A percentile compares a stretch with the other conserved stretches of the same genome.
Conservation (phyloP, 2,888 invertebrate genomes). For the Apamea monoglypha region DNA sequence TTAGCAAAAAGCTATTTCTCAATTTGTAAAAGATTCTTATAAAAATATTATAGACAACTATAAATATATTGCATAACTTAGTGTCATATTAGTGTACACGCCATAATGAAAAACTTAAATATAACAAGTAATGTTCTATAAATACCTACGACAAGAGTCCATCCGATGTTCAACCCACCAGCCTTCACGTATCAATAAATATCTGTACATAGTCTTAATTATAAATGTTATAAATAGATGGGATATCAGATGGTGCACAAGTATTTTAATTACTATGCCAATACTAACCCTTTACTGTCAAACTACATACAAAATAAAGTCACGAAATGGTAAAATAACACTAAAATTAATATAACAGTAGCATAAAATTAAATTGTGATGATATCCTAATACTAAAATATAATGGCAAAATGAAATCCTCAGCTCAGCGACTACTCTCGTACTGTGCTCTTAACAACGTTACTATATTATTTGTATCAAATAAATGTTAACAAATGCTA, state of each 20-base stretch:
- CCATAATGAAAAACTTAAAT: slow-evolving; percentile 79
- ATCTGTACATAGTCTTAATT: slow-evolving; percentile 85
- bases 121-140: slow-evolving; percentile 78
- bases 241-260: slow-evolving; percentile 68
- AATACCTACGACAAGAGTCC: slow-evolving; percentile 74
- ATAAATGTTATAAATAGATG: slow-evolving; percentile 71
- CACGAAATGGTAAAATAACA: slow-evolving; percentile 67
- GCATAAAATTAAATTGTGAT: slow-evolving; percentile 78
- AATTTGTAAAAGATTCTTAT: slow-evolving; percentile 80
- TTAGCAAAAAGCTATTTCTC: slow-evolving; percentile 75
- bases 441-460: slow-evolving; percentile 74
- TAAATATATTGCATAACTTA: slow-evolving; percentile 84
- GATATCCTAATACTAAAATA: slow-evolving; percentile 73
- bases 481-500: slow-evolving; percentile 62
- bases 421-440: slow-evolving; percentile 67
- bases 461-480: slow-evolving; percentile 64
- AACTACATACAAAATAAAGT: slow-evolving; percentile 66
- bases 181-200: slow-evolving; percentile 83
- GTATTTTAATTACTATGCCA: slow-evolving; percentile 55
- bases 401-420: slow-evolving; percentile 78
- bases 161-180: slow-evolving; percentile 79
- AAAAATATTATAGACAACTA: slow-evolving; percentile 84
- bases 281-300: slow-evolving; percentile 58
- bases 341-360: slow-evolving; percentile 73
- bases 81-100: slow-evolving; percentile 80